These are phyloP conservation scores for Sylvia atricapilla DNA, from an alignment of 2,113 vertebrate species.

Conservation along the genomic window DNA sequence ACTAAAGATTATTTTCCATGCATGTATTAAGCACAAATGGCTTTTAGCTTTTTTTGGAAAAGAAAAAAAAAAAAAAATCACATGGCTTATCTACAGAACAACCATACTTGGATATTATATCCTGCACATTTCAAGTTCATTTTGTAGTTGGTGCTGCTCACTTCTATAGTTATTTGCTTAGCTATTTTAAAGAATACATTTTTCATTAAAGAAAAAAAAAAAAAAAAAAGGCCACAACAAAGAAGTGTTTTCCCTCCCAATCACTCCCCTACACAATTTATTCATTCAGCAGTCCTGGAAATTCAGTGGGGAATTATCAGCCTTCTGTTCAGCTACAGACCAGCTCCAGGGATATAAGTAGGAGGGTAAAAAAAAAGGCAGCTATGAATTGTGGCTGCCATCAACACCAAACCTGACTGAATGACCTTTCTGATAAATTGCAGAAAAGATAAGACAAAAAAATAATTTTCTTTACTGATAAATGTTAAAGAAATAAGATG, in stretches of 20 bases:
- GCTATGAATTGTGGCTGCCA: not conserved
- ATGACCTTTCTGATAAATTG: not conserved
- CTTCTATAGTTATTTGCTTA: not conserved
- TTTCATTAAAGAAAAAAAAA: not conserved
- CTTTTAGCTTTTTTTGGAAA: not conserved
- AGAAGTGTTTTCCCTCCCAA: not conserved
- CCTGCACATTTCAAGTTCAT: not conserved
- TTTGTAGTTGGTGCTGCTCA: not conserved
- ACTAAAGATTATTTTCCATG: not conserved
- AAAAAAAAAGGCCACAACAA: not conserved
- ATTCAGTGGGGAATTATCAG: slow-evolving; percentile 23
- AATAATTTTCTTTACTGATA: not conserved
- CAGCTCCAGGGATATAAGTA: not conserved
- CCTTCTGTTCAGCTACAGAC: slow-evolving; percentile 16
- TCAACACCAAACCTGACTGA: not conserved
- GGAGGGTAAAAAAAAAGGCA: not conserved
- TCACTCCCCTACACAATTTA: not conserved
- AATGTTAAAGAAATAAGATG: not conserved
- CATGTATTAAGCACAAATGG: not conserved
- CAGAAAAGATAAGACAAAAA: not conserved
- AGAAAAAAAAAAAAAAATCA: not conserved
- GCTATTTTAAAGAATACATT: not conserved
- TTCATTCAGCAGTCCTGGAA: slow-evolving; percentile 27
- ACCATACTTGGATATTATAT: not conserved
- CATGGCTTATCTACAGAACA: not conserved